Evolutionary conservation across 2,113 vertebrate species (phyloP).

Genomic region (Mobula hypostoma): DNA sequence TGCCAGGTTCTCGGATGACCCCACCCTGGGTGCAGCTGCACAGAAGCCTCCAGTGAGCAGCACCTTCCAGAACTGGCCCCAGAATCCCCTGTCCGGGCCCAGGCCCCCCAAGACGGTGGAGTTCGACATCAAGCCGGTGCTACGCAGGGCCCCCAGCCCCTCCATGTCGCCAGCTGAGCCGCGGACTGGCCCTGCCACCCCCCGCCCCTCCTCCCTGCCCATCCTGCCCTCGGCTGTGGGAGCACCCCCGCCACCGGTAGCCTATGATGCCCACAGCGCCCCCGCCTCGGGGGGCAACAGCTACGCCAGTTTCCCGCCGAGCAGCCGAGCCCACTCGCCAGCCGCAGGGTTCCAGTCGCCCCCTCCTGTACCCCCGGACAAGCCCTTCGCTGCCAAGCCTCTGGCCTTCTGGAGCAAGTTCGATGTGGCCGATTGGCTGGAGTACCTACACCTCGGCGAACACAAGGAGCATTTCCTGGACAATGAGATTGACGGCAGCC

Average conservation of each 20-base stretch:
- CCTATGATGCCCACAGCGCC: constrained; percentile 59
- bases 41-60: constrained; percentile 51
- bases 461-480: constrained; percentile 85
- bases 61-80: constrained; percentile 60
- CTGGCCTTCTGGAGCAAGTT: constrained; percentile 90
- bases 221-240: constrained; percentile 68
- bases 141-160: constrained; percentile 75
- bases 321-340: background rate
- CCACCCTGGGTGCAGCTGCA: constrained; percentile 64
- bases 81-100: constrained; percentile 61
- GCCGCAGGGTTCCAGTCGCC: constrained; percentile 15
- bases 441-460: constrained; percentile 79
- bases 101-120: constrained; percentile 56
- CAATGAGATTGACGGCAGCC: constrained; percentile 90
- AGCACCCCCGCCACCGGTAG: constrained; percentile 45
- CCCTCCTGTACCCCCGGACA: constrained; percentile 49
- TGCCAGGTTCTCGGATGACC: constrained; percentile 70
- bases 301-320: background rate
- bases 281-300: constrained; percentile 51
- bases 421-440: constrained; percentile 87
- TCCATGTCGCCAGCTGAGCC: constrained; percentile 73
- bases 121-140: constrained; percentile 55
- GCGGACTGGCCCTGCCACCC: constrained; percentile 62
- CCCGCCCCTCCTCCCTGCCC: constrained; percentile 78
- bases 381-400: constrained; percentile 84